phyloP scores from a whole-genome alignment of 1,140 invertebrate species.

The Augochlora pura region DNA sequence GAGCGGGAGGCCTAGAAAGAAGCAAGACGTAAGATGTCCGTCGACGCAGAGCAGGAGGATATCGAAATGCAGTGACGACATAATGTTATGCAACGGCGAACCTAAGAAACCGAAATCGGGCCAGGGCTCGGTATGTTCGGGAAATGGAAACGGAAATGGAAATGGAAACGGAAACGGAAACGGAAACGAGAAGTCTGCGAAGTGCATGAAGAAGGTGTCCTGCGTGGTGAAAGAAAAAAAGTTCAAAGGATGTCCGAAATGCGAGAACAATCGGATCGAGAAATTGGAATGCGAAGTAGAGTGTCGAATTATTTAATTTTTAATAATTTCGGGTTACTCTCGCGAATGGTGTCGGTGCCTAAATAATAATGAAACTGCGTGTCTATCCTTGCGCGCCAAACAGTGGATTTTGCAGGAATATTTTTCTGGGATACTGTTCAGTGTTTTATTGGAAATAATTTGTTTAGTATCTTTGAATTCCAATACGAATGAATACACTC shows the following conservation, averaged over 20 bases:
- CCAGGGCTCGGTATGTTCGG: neutral
- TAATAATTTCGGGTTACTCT: too few relatives aligned
- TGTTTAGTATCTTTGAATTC: too few relatives aligned
- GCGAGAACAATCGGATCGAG: conserved; percentile 23
- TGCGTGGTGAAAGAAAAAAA: neutral
- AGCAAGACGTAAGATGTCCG: neutral
- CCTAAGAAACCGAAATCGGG: neutral
- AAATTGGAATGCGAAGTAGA: conserved; percentile 27
- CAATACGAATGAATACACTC: too few relatives aligned
- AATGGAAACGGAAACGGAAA: too few relatives aligned
- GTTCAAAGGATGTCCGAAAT: conserved; percentile 15
- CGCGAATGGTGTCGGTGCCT: too few relatives aligned
- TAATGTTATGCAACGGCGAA: neutral
- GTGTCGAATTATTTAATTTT: too few relatives aligned
- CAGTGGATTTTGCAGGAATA: too few relatives aligned
- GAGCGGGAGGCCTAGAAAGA: neutral
- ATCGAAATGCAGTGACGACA: neutral
- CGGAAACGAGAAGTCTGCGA: neutral
- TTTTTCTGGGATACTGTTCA: too few relatives aligned
- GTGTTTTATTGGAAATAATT: too few relatives aligned
- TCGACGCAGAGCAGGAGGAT: neutral
- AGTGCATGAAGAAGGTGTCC: neutral
- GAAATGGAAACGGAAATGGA: neutral
- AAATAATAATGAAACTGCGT: too few relatives aligned
- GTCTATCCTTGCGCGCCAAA: too few relatives aligned